Evolutionary conservation across 2,113 vertebrate genomes (phyloP), one percentile per base, ranked within the genome.

Genomic region (Myxocyprinus asiaticus): DNA sequence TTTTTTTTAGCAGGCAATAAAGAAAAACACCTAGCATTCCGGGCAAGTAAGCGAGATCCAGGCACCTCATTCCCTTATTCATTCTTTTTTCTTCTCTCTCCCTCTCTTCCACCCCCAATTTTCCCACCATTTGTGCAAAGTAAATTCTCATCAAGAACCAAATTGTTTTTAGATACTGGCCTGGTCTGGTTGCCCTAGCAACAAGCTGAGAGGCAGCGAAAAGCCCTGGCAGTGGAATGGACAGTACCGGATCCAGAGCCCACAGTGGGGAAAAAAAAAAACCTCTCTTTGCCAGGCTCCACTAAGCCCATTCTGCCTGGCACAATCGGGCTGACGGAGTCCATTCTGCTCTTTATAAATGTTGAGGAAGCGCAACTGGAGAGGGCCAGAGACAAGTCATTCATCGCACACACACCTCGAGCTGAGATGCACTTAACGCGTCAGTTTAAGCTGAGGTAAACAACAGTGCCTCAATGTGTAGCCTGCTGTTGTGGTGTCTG

Each of bases 121-220:
- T 96, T 95, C 95, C 94, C 95, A 96, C 94, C 94, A 9, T 90
- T 85, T 85, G 81, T 88, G 91, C 90, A 93, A 93, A 93, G 92
- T 86, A 92, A 89, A 83, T 93, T 92, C 94, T 95, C 95, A 95
- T 96, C 96, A 96, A 94, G 93, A 92, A 92, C 92, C 91, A 90
- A 93, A 94, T 95, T 93, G 92, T 94, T 96, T 95, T 96, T 94
- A 95, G 94, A 94, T 91, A 91, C 92, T 90, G 86, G 83, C 88
- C 93, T 91, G 93, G 93, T 83, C 91, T 89, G 83, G 92, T 97
- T 93, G 88, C 95, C 94, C 89, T 96, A 94, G 95, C 93, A 94
- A 98, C 94, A 86, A 58, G 80, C 79, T 90, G 85, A 90, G 89
- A 93, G 91, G 92, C 93, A 94, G 92, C 86, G 83, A 82, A 77